Evolutionary conservation across 2,797 vertebrate species (phyloP).

Genomic region (Sebastes cheni): DNA sequence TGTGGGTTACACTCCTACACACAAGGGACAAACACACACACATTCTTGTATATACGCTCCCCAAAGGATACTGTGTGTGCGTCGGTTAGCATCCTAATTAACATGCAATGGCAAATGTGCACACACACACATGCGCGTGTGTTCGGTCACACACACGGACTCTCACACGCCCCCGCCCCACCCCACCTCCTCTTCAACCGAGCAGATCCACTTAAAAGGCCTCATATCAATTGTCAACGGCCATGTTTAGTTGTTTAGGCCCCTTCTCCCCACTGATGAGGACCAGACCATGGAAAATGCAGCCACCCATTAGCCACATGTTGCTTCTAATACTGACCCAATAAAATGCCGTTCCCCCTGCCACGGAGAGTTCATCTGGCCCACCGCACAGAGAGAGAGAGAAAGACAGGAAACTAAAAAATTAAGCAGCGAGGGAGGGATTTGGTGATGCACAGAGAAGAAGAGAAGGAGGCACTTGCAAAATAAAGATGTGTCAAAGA

Average conservation of each 20-base stretch:
- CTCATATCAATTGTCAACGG: conserved; percentile 75
- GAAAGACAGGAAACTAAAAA: conserved; percentile 25
- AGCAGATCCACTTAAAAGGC: conserved; percentile 77
- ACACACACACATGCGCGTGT: conserved; percentile 31
- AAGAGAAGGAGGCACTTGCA: background rate
- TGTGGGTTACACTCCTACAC: conserved; percentile 73
- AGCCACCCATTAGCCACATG: conserved; percentile 78
- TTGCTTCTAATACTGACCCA: conserved; percentile 77
- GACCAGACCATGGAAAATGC: conserved; percentile 73
- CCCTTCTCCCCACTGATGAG: conserved; percentile 70
- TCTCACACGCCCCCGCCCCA: conserved; percentile 10
- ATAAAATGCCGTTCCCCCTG: conserved; percentile 68
- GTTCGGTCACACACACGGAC: conserved; percentile 31
- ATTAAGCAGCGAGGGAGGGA: conserved; percentile 24
- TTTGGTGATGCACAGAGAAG: conserved; percentile 6
- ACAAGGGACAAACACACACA: conserved; percentile 51
- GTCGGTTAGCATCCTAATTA: conserved; percentile 28
- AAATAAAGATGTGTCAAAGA: conserved; percentile 59
- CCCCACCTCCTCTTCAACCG: conserved; percentile 13
- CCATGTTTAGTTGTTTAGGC: conserved; percentile 75
- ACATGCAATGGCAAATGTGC: conserved; percentile 42
- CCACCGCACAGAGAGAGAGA: conserved; percentile 40
- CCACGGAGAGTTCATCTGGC: conserved; percentile 63
- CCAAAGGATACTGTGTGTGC: conserved; percentile 33
- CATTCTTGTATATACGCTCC: conserved; percentile 27